Conservation (phyloP, 2,797 vertebrate genomes). For the Lagocephalus sceleratus region DNA sequence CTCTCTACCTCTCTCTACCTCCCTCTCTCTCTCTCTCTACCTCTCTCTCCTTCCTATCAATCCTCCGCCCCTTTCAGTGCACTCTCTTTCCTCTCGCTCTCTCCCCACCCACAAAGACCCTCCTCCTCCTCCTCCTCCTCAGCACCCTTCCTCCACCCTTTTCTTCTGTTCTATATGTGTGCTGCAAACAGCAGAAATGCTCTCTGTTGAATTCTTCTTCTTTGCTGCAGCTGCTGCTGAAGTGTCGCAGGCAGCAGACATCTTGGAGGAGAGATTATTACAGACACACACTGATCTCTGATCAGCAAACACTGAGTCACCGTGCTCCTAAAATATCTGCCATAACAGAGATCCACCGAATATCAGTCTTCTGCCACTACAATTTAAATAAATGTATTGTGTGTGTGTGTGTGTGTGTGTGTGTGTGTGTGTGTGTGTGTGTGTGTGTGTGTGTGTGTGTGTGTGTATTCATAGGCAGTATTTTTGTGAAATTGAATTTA, state of each 20-base stretch:
- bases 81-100: constrained; percentile 15
- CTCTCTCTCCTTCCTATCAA: not conserved
- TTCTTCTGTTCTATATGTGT: constrained; percentile 38
- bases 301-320: too few relatives aligned
- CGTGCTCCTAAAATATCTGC: too few relatives aligned
- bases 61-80: constrained; percentile 52
- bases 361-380: too few relatives aligned
- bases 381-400: constrained; percentile 23
- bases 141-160: constrained; percentile 65
- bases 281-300: not conserved
- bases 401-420: constrained; percentile 32
- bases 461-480: constrained; percentile 27
- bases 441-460: constrained; percentile 22
- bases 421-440: constrained; percentile 30
- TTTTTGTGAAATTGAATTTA: too few relatives aligned
- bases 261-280: constrained; percentile 13
- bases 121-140: constrained; percentile 43
- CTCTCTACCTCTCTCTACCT: not conserved
- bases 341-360: too few relatives aligned
- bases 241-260: constrained; percentile 32
- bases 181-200: constrained; percentile 69
- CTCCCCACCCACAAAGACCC: constrained; percentile 5
- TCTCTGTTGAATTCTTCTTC: constrained; percentile 71
- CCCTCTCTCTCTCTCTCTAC: constrained; percentile 35
- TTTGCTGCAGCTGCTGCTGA: constrained; percentile 44